Percentiles rank a stretch among this genome's conserved stretches.
phyloP scores from a whole-genome alignment of 2,888 invertebrate genomes.

The Odontomyia ornata region DNA sequence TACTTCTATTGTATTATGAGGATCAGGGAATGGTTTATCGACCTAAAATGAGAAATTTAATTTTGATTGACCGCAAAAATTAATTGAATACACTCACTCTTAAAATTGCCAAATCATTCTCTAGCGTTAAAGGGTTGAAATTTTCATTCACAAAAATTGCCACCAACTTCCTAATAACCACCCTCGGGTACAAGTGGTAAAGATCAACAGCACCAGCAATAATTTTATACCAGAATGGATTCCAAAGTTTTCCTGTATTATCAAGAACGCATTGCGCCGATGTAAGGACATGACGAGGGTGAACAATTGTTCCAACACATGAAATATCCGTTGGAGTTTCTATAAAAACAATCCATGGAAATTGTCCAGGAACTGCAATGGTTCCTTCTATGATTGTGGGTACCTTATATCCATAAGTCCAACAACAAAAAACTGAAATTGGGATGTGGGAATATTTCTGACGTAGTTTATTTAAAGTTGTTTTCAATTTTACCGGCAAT shows the following conservation, averaged over 20 bases:
- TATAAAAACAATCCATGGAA: slow-evolving; percentile 43
- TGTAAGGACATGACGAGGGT: slow-evolving; percentile 48
- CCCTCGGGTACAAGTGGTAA: neutral
- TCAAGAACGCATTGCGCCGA: slow-evolving; percentile 45
- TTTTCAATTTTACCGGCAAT: neutral
- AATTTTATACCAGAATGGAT: slow-evolving; percentile 44
- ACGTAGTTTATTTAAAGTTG: neutral
- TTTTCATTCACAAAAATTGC: slow-evolving; percentile 47
- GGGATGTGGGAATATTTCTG: no score
- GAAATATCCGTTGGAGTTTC: slow-evolving; percentile 21
- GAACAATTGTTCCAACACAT: slow-evolving; percentile 49
- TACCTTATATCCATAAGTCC: neutral
- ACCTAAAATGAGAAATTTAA: slow-evolving; percentile 29
- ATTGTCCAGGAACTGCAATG: slow-evolving; percentile 36
- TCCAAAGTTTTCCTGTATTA: slow-evolving; percentile 18
- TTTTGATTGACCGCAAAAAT: neutral
- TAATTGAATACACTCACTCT: slow-evolving; percentile 38
- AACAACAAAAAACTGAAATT: neutral
- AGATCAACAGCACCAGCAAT: slow-evolving; percentile 44
- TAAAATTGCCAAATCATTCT: slow-evolving; percentile 50
- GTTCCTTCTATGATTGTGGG: slow-evolving; percentile 40
- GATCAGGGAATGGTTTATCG: slow-evolving; percentile 40
- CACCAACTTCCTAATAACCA: neutral
- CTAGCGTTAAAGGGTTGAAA: slow-evolving; percentile 44
- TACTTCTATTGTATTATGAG: slow-evolving; percentile 41